phyloP scores from a whole-genome alignment of 1,140 invertebrate species.

The Drosophila nikananu region DNA sequence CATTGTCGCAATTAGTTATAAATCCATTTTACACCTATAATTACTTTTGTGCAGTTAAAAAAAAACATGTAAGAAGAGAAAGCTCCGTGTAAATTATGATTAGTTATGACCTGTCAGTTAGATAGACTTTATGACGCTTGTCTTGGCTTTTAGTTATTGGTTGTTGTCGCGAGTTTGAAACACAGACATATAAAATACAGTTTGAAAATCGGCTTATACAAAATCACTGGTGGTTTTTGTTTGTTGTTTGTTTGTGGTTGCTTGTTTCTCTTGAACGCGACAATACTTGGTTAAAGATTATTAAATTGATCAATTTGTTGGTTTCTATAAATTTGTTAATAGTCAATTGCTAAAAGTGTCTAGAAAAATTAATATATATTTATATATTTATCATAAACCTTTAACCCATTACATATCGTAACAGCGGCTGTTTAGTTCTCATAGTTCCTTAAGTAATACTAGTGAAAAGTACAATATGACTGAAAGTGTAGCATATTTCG shows the following conservation, averaged over 20 bases:
- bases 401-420: slow-evolving; percentile 38
- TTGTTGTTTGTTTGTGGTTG: slow-evolving; percentile 45
- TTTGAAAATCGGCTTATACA: slow-evolving; percentile 75
- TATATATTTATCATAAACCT: slow-evolving; percentile 50
- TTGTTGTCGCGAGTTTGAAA: slow-evolving; percentile 45
- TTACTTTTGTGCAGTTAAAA: slow-evolving; percentile 43
- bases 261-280: slow-evolving; percentile 38
- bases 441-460: slow-evolving; percentile 66
- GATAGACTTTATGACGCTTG: slow-evolving; percentile 40
- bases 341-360: slow-evolving; percentile 75
- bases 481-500: slow-evolving; percentile 51
- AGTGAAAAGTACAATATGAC: slow-evolving; percentile 73
- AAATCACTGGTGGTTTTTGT: slow-evolving; percentile 78
- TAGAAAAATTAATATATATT: slow-evolving; percentile 67
- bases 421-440: slow-evolving; percentile 33
- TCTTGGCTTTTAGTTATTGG: slow-evolving; percentile 41
- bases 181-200: slow-evolving; percentile 58
- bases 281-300: slow-evolving; percentile 44
- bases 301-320: slow-evolving; percentile 64
- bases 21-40: slow-evolving; percentile 24
- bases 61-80: not conserved
- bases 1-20: slow-evolving; percentile 29
- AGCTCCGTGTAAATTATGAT: slow-evolving; percentile 21
- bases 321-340: slow-evolving; percentile 66
- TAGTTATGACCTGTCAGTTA: slow-evolving; percentile 37